Conservation (phyloP, 2,888 invertebrate species). For the Branchellion lobata region DNA sequence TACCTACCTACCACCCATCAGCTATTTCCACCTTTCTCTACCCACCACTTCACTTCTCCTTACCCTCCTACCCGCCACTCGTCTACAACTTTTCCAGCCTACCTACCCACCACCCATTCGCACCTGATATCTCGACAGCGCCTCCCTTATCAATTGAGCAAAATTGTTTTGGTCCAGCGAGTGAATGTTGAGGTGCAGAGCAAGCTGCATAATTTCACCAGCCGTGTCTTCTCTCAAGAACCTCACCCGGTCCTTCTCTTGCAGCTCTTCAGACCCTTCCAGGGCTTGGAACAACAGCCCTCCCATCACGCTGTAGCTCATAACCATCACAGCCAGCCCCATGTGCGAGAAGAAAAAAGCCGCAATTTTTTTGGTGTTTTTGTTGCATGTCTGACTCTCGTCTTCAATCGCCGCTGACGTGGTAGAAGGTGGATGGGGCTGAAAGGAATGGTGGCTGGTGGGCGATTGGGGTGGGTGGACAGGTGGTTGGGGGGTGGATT, state of each 20-base stretch:
- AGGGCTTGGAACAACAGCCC: slow-evolving; percentile 78
- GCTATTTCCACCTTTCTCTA: no score
- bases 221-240: slow-evolving; percentile 32
- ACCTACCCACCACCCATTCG: no score
- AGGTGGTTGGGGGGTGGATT: no score
- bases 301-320: slow-evolving; percentile 84
- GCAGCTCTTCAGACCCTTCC: slow-evolving; percentile 54
- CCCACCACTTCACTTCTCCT: no score
- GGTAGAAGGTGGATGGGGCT: no score
- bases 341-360: slow-evolving; percentile 97
- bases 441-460: no score
- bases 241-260: slow-evolving; percentile 49
- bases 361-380: slow-evolving; percentile 69
- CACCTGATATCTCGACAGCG: slow-evolving; percentile 70
- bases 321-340: slow-evolving; percentile 75
- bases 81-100: no score
- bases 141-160: slow-evolving; percentile 44
- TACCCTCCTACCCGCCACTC: no score
- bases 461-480: background rate
- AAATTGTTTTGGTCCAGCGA: slow-evolving; percentile 45
- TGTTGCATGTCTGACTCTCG: no score
- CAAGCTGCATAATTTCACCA: slow-evolving; percentile 41
- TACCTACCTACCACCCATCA: no score
- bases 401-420: no score
- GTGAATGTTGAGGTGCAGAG: slow-evolving; percentile 39